A percentile compares a stretch with the other conserved stretches of the same genome.
Conservation (phyloP, 2,797 vertebrate species). For the Macropus fuliginosus region DNA sequence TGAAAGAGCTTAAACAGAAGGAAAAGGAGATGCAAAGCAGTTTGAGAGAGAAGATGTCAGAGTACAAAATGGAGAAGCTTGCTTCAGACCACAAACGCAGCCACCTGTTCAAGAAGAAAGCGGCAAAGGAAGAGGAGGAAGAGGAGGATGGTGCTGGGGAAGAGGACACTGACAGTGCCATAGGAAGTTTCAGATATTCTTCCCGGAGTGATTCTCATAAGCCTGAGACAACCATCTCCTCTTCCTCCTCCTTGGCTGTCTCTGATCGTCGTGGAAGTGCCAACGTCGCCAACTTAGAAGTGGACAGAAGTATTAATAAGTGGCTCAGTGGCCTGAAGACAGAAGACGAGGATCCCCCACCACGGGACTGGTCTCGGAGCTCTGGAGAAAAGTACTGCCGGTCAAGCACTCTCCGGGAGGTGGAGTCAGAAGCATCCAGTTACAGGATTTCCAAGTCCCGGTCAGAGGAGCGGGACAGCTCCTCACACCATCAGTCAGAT, state of each 20-base stretch:
- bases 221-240: constrained; percentile 69
- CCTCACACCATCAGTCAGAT: constrained; percentile 78
- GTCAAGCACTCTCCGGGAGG: constrained; percentile 85
- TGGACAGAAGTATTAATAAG: constrained; percentile 86
- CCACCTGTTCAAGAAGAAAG: constrained; percentile 96
- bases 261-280: constrained; percentile 81
- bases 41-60: constrained; percentile 92
- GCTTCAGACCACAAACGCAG: constrained; percentile 94
- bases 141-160: constrained; percentile 80
- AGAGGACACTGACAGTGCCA: constrained; percentile 73
- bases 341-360: constrained; percentile 83
- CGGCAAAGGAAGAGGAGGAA: constrained; percentile 87
- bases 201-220: constrained; percentile 77
- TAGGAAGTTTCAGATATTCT: constrained; percentile 59
- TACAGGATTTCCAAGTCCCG: constrained; percentile 88
- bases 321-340: constrained; percentile 92
- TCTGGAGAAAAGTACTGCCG: constrained; percentile 79
- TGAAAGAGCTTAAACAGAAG: constrained; percentile 90
- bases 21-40: constrained; percentile 93
- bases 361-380: constrained; percentile 77
- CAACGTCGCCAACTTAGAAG: constrained; percentile 79
- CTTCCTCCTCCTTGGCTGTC: constrained; percentile 65
- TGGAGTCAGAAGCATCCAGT: constrained; percentile 86
- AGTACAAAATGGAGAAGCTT: constrained; percentile 94
- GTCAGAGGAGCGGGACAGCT: constrained; percentile 81